phyloP scores from a whole-genome alignment of 2,888 invertebrate genomes.

The Lasioglossum pauxillum region DNA sequence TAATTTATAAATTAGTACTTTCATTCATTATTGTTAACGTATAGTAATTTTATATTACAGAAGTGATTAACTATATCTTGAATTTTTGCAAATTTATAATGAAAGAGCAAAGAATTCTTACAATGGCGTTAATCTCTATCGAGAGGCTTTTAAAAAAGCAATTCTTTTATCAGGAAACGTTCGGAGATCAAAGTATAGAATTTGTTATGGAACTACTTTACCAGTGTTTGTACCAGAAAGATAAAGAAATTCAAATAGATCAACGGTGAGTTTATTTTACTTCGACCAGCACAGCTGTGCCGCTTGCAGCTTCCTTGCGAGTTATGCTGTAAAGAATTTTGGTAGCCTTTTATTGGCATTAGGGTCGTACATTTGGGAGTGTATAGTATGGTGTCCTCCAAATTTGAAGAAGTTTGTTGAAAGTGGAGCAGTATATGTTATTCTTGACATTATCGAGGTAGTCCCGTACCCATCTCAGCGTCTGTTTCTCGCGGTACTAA shows the following conservation, averaged over 20 bases:
- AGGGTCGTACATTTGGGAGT: constrained; percentile 84
- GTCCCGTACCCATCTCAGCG: constrained; percentile 80
- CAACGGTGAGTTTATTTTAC: constrained; percentile 69
- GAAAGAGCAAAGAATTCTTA: constrained; percentile 75
- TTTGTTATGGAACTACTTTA: constrained; percentile 68
- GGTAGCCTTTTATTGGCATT: constrained; percentile 81
- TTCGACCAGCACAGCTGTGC: background rate
- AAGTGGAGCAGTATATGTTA: constrained; percentile 79
- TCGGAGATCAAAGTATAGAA: constrained; percentile 62
- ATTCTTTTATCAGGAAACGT: constrained; percentile 46
- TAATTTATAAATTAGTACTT: background rate
- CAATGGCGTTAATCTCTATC: constrained; percentile 70
- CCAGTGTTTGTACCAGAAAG: constrained; percentile 67
- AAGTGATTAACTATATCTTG: constrained; percentile 65
- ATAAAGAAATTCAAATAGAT: constrained; percentile 78
- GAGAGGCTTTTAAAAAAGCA: constrained; percentile 69
- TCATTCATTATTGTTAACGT: background rate
- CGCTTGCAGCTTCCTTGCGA: background rate
- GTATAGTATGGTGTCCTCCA: constrained; percentile 74
- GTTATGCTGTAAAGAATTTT: constrained; percentile 11
- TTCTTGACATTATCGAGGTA: constrained; percentile 83
- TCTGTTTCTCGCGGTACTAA: constrained; percentile 82
- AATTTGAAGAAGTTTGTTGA: constrained; percentile 80
- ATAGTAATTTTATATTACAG: constrained; percentile 55
- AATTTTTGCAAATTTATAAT: constrained; percentile 65